These are phyloP conservation scores for Drosophila peninsularis DNA, from an alignment of 2,888 invertebrate genomes.

Conservation along the genomic window DNA sequence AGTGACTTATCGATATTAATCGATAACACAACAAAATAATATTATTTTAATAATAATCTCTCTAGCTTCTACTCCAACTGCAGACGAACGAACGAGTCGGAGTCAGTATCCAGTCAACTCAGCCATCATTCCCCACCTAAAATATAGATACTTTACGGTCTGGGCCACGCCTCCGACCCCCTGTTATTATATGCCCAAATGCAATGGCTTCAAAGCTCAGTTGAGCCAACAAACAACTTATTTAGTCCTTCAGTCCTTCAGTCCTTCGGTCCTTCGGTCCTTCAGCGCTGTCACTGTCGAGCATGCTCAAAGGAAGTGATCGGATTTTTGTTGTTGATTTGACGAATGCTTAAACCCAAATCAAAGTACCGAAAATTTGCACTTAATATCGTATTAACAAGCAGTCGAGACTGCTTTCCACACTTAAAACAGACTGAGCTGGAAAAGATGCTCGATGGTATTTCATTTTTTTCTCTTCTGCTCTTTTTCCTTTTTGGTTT, in stretches of 20 bases:
- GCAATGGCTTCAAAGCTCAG: not conserved
- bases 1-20: too few relatives aligned
- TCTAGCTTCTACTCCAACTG: too few relatives aligned
- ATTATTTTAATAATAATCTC: too few relatives aligned
- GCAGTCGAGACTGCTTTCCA: conserved; percentile 8
- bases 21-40: too few relatives aligned
- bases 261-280: not conserved
- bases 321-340: not conserved
- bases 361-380: conserved; percentile 19
- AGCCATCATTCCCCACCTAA: too few relatives aligned
- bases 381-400: conserved; percentile 32
- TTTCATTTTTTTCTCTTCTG: not conserved
- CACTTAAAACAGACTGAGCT: conserved; percentile 35
- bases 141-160: not conserved
- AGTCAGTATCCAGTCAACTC: too few relatives aligned
- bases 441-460: conserved; percentile 19
- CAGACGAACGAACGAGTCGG: too few relatives aligned
- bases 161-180: not conserved
- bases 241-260: not conserved
- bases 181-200: not conserved
- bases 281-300: not conserved
- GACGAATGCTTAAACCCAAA: not conserved
- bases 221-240: not conserved
- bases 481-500: not conserved
- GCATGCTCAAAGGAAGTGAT: not conserved